These are phyloP conservation scores for Emmelina monodactyla DNA, from an alignment of 2,888 invertebrate species.

Conservation along the genomic window DNA sequence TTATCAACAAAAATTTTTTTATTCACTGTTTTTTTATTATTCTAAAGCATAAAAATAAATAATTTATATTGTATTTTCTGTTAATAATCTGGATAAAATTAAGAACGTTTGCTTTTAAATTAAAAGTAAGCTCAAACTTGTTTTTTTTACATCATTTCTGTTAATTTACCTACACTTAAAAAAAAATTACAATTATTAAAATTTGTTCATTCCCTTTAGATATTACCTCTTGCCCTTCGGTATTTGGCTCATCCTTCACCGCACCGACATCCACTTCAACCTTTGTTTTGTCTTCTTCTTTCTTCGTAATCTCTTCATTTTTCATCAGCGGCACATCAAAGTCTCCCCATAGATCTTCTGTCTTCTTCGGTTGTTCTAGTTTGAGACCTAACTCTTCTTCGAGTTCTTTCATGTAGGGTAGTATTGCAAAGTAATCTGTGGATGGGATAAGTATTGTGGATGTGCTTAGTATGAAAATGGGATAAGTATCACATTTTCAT, in stretches of 20 bases:
- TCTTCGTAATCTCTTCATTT: conserved; percentile 12
- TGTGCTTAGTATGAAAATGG: too few species aligned
- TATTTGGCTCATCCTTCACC: conserved; percentile 4
- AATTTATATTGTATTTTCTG: too few species aligned
- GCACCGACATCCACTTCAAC: conserved; percentile 11
- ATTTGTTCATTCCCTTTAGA: conserved; percentile 12
- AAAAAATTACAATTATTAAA: too few species aligned
- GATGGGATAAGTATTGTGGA: conserved; percentile 7
- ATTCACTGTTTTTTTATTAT: too few species aligned
- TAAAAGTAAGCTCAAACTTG: too few species aligned
- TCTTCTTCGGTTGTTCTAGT: conserved; percentile 17
- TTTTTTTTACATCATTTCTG: too few species aligned
- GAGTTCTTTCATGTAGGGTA: conserved; percentile 49
- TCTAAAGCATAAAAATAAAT: too few species aligned
- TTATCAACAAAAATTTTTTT: too few species aligned
- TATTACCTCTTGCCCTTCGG: neutral
- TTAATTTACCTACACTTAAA: too few species aligned
- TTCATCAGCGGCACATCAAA: conserved; percentile 1
- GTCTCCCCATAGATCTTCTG: conserved; percentile 21
- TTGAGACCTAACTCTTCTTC: conserved; percentile 38
- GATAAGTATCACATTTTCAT: too few species aligned
- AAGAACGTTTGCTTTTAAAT: too few species aligned
- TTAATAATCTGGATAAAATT: too few species aligned
- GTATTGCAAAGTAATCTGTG: conserved; percentile 50
- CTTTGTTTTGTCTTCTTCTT: conserved; percentile 9